Base-by-base conservation (phyloP, 2,797 vertebrate genomes). In the Alfaro cultratus region DNA sequence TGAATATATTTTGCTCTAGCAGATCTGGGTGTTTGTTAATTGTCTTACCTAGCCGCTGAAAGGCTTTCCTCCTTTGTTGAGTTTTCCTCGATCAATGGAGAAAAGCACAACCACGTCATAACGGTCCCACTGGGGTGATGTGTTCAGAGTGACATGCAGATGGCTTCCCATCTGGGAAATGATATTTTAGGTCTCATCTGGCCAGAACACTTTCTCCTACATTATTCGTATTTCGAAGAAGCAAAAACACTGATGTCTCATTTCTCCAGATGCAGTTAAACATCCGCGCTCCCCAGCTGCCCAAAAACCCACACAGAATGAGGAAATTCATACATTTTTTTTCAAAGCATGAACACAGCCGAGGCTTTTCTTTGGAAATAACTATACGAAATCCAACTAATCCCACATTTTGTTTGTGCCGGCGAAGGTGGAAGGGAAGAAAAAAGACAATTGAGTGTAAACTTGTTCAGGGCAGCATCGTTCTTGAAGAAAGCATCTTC, bases 391-490 rank as follows among this genome's bases (percentile, higher is more conserved):
- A 55, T 55, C 12, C 7, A 18, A 12, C 53, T 55, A n/a, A n/a
- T 39, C 26, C 67, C 39, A 74, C 67, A 41, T 39, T 78, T 5
- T 85, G 7, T 60, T 76, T 75, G 39, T 67, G 16, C 71, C 57
- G 23, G 31, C 8, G 39, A 83, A 97, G 95, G 96, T 97, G 0
- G 96, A 97, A 45, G 96, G 96, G 62, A 96, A 97, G 43, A 85
- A 79, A 75, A 2, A 23, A 21, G 11, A 79, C 1, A 21, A 26
- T 23, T 3, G 34, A 73, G 43, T 78, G 47, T 60, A 86, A 83
- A 73, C 68, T 5, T 47, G 71, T 70, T 77, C 23, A 36, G 77
- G 57, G 78, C 31, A 5, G 39, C 47, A n/a, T 70, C 75, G 68
- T 73, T 75, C 67, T 80, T 68, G 15, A 82, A 29, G 51, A 88